Percentiles rank a stretch among this genome's conserved stretches.
Conservation (phyloP, 1,140 invertebrate genomes). For the Oryzaephilus surinamensis region DNA sequence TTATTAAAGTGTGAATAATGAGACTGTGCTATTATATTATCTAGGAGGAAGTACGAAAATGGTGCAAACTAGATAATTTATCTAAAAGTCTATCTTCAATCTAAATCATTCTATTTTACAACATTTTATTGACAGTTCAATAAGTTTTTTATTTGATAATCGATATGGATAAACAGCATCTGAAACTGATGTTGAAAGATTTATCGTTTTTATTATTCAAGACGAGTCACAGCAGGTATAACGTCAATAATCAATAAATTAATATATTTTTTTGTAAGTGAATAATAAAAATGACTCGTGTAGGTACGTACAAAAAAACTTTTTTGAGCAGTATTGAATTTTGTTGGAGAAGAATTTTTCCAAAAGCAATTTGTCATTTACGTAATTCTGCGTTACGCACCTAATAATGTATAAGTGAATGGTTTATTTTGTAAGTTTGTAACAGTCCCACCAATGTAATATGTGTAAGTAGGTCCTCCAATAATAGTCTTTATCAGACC, state of each 20-base stretch:
- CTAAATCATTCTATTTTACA: slow-evolving; percentile 12
- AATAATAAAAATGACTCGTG: too few relatives aligned
- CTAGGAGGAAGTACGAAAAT: background rate
- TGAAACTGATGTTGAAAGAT: slow-evolving; percentile 16
- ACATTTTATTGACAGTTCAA: slow-evolving; percentile 18
- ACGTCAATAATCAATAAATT: too few relatives aligned
- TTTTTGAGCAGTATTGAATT: too few relatives aligned
- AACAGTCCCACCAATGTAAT: slow-evolving; percentile 6
- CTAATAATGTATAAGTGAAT: background rate
- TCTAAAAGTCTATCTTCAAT: slow-evolving; percentile 4
- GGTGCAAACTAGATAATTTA: background rate
- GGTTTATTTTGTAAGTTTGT: background rate
- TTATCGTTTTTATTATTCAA: slow-evolving; percentile 15
- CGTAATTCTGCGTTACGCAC: too few relatives aligned
- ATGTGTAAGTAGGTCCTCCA: slow-evolving; percentile 13
- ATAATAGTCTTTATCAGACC: background rate
- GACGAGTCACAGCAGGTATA: slow-evolving; percentile 14
- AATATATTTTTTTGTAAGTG: background rate
- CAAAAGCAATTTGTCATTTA: too few relatives aligned
- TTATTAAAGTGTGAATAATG: background rate
- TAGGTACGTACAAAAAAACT: too few relatives aligned
- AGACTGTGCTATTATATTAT: background rate
- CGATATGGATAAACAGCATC: slow-evolving; percentile 12
- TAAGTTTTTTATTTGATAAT: slow-evolving; percentile 19
- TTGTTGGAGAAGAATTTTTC: too few relatives aligned